Percentiles rank a stretch among this genome's conserved stretches.
Evolutionary conservation across 2,113 vertebrate species (phyloP).

Genomic region (Blennius ocellaris): DNA sequence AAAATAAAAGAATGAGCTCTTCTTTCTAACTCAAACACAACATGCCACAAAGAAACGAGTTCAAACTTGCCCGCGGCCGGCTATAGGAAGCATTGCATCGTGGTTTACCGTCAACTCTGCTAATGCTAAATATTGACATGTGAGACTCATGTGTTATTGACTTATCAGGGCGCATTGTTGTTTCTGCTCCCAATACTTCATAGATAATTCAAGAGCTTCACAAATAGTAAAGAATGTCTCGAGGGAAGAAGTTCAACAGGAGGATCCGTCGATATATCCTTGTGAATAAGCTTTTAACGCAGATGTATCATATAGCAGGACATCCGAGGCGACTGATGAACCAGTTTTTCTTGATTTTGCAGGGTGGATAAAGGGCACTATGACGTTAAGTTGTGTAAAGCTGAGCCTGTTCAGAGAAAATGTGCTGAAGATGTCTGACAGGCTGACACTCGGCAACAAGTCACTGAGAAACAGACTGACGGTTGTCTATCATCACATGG

Average conservation of each 20-base stretch:
- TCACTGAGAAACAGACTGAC: neutral
- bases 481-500: neutral
- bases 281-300: neutral
- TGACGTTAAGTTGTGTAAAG: neutral
- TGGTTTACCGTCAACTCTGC: too few species aligned
- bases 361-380: neutral
- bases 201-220: slow-evolving; percentile 40
- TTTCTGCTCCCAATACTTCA: slow-evolving; percentile 6
- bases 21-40: too few species aligned
- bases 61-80: too few species aligned
- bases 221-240: neutral
- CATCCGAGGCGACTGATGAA: neutral
- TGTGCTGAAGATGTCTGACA: neutral
- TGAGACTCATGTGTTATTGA: neutral
- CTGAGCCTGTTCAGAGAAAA: neutral
- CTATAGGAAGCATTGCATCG: too few species aligned
- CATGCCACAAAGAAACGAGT: too few species aligned
- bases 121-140: too few species aligned
- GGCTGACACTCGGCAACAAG: slow-evolving; percentile 4
- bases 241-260: neutral
- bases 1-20: too few species aligned
- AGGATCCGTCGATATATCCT: neutral
- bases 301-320: neutral
- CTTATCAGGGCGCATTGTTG: neutral
- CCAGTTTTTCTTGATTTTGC: neutral